Evolutionary conservation across 2,797 vertebrate genomes (phyloP).

Genomic region (Crenuchus spilurus): DNA sequence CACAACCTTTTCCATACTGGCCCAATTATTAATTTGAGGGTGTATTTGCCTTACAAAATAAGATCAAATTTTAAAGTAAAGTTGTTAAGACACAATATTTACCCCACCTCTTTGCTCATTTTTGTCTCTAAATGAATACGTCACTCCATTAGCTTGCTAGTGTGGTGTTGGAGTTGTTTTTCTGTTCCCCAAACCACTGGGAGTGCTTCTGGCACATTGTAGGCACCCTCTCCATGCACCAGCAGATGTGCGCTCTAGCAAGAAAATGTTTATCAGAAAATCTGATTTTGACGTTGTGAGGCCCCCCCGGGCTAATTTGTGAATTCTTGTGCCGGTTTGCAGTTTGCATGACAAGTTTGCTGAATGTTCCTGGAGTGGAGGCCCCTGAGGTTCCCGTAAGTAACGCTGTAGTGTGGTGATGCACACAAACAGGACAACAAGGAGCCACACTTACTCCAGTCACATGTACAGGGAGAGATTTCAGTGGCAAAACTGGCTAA

Average conservation of each 20-base stretch:
- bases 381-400: neutral
- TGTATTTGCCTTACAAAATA: no score
- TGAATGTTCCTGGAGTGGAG: neutral
- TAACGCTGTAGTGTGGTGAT: neutral
- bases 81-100: slow-evolving; percentile 1
- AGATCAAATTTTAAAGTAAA: no score
- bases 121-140: neutral
- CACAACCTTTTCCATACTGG: no score
- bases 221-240: slow-evolving; percentile 3
- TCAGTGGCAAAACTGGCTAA: no score
- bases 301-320: slow-evolving; percentile 29
- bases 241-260: slow-evolving; percentile 30
- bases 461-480: neutral
- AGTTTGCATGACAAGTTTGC: slow-evolving; percentile 29
- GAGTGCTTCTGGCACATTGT: slow-evolving; percentile 23
- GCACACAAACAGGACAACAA: neutral
- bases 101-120: neutral
- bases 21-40: no score
- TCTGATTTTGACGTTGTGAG: slow-evolving; percentile 9
- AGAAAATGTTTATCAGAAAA: slow-evolving; percentile 41
- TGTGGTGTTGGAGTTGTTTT: slow-evolving; percentile 14
- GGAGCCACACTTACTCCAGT: neutral
- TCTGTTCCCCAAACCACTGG: slow-evolving; percentile 14
- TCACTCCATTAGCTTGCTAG: neutral
- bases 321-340: slow-evolving; percentile 8